A percentile compares a stretch with the other conserved stretches of the same genome.
These are phyloP conservation scores for Drusus annulatus DNA, from an alignment of 1,140 invertebrate species.

Conservation along the genomic window DNA sequence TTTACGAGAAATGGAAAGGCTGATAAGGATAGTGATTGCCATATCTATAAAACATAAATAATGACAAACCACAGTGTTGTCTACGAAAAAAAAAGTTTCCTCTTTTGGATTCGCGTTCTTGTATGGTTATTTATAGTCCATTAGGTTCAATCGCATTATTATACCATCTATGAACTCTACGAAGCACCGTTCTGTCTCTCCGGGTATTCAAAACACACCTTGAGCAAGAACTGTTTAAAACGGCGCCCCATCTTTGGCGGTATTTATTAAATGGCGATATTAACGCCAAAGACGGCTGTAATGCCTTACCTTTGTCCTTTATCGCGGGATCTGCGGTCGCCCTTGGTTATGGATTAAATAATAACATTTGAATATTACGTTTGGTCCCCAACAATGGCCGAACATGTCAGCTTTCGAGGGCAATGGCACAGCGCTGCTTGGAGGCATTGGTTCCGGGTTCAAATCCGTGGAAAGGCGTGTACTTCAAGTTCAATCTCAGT, in stretches of 20 bases:
- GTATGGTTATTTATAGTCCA: too few relatives aligned
- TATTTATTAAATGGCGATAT: not conserved
- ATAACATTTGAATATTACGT: not conserved
- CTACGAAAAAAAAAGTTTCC: too few relatives aligned
- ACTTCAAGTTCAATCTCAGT: not conserved
- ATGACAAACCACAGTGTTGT: too few relatives aligned
- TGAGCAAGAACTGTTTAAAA: not conserved
- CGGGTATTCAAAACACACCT: not conserved
- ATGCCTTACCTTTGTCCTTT: constrained; percentile 8
- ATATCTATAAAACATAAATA: too few relatives aligned
- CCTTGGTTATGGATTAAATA: constrained; percentile 28
- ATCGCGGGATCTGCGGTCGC: not conserved
- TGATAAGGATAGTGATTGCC: too few relatives aligned
- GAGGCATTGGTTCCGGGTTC: constrained; percentile 25
- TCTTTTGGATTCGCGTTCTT: too few relatives aligned
- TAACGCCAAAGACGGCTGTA: not conserved
- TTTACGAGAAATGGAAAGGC: too few relatives aligned
- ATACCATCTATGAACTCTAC: not conserved
- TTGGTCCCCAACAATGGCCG: constrained; percentile 27
- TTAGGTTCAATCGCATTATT: not conserved
- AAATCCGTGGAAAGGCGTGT: constrained; percentile 23
- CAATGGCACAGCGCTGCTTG: constrained; percentile 16
- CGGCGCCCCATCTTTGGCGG: not conserved
- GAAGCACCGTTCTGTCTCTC: not conserved
- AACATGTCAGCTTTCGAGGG: constrained; percentile 20